Base-by-base conservation (phyloP, 2,113 vertebrate genomes). In the Barbus barbus region DNA sequence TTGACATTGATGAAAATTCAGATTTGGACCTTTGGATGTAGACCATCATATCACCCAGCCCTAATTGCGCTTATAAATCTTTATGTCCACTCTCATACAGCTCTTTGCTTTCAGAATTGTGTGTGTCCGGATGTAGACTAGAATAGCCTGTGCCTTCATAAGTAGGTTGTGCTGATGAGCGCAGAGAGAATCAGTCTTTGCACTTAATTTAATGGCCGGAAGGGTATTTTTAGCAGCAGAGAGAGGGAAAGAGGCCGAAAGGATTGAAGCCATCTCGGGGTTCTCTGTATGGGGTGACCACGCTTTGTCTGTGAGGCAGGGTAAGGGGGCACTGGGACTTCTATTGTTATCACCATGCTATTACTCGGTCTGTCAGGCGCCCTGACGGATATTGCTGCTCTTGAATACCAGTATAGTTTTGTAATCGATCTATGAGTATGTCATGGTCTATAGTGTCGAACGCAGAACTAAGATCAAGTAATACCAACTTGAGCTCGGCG, bases 201-300 rank as follows among this genome's bases (percentile, higher is more conserved):
- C 91, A 89, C 91, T 93, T 91, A 89, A 93, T 93, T 94, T 91
- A 93, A 92, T 90, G 6, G 61, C 46, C 16, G 88, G 91, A 93
- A 92, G 92, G 90, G 91, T 92, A 93, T 93, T 93, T 93, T 91
- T 91, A 87, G 89, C 90, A 83, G 28, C 51, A 73, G 84, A 48
- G 58, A 48, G 58, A 24, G 63, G 24, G 77, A 72, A 41, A 24
- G 74, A 67, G 60, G 46, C 38, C 20, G 2, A 74, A 41, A 69
- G 79, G 79, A 33, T 69, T 18, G 20, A 81, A 81, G 46, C 46
- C 0, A 8, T 38, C 31, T 24, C 1, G 11, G 20, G 46, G 73
- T 75, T 18, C 13, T 51, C 18, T n/a, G 65, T 46, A n/a, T 48
- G 65, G 46, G 75, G 28, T 41, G 76, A 69, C 31, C 26, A 18